Evolutionary conservation across 2,113 vertebrate genomes (phyloP), one percentile per base, ranked within the genome.

Genomic region (Muntiacus muntjak): DNA sequence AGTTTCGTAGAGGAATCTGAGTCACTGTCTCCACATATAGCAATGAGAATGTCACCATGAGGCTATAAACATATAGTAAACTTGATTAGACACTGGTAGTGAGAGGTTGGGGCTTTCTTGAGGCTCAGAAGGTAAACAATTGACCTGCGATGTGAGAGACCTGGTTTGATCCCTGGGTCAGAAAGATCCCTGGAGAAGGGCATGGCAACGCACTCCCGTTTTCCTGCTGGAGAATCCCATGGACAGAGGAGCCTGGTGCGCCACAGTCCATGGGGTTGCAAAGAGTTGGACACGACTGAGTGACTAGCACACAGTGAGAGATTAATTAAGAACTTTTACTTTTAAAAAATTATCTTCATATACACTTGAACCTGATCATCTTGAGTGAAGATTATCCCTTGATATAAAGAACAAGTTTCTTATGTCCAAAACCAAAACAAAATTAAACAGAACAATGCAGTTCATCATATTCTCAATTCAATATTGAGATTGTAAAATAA

Each of bases 231-330:
- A 36, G 64, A 21, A 36, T 71, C 21, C 64, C 17, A 0, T 71
- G 17, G 9, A 36, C 17, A 71, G n/a, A 71, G n/a, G 17, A 71
- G n/a, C 17, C 64, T 36, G n/a, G 64, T 71, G 64, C 0, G 2
- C n/a, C 21, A 36, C 9, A 5, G 64, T 71, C 17, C n/a, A 71
- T 0, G 64, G n/a, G 64, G n/a, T 71, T 71, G 33, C n/a, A 36
- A 21, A 67, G n/a, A 71, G n/a, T 71, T 0, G 0, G 64, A 11
- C 17, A 21, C 0, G 1, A 36, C 64, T 21, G n/a, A 71, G n/a
- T 9, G 9, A 71, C 9, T 71, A 71, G 36, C n/a, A 71, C 33
- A 67, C 21, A 58, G 17, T 47, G 28, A 47, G 58, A 54, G 33
- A n/a, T 71, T 40, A 91, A 5, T 50, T 89, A 86, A 95, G n/a